Evolutionary conservation across 2,888 invertebrate genomes (phyloP), one percentile per base, ranked within the genome.

Genomic region (Callosobruchus maculatus): DNA sequence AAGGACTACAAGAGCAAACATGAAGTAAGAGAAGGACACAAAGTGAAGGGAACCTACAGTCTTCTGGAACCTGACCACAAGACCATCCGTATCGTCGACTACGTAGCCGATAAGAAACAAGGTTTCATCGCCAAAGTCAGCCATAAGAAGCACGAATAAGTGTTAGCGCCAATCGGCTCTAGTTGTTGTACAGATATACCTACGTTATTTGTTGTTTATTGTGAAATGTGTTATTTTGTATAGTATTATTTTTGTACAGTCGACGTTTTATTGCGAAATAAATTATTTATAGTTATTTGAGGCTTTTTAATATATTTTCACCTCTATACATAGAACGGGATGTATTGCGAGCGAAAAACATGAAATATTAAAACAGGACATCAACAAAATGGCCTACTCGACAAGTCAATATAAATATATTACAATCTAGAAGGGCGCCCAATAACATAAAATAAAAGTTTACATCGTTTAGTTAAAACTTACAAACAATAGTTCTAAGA

Each of bases 61-160:
- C 79, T 85, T 21, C 77, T 85, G 74, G 84, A 86, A 76, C 85
- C 85, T 21, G 86, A 86, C 77, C 84, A 85, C 78, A 85, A 84
- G 75, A 84, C 83, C 70, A 80, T 85, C 73, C 83, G 86, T 72
- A 78, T 82, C 9, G 86, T 86, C 5, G 84, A 86, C 73, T 86
- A 86, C 78, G 80, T 81, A 21, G 78, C 85, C 67, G 85, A 85
- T 75, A 84, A 86, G 79, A 85, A 86, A 77, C 79, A 79, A 74
- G 86, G 86, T 67, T 86, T 83, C 79, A 80, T 84, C 72, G 86
- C 86, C 71, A 84, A 83, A 78, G 85, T 86, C 13, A 81, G 84
- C 20, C 84, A 83, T 77, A 82, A 81, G 72, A 83, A 84, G 73
- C 84, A 84, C 75, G 75, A 83, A 69, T 82, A 78, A 75, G 67